Conservation (phyloP, 23 tunicate species). For the Ciona savignyi region DNA sequence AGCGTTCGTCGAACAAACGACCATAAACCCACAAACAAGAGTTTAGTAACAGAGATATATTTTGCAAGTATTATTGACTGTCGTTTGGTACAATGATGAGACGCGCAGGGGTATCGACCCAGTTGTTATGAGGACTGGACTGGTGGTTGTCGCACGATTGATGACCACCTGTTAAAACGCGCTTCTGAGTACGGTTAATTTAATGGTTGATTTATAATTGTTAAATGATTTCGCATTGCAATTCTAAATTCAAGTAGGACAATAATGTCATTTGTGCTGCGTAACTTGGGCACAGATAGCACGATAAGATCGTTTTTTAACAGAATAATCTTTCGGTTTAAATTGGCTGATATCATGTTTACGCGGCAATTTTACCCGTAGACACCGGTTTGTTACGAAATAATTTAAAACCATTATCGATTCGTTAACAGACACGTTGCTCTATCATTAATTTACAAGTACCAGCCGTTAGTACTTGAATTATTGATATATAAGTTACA, state of each 20-base stretch:
- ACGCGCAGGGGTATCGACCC: slow-evolving; percentile 1
- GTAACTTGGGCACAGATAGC: too few species aligned
- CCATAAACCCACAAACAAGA: too few species aligned
- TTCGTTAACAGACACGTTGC: neutral
- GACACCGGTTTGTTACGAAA: neutral
- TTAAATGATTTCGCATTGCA: too few species aligned
- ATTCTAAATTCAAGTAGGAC: too few species aligned
- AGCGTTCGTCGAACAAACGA: too few species aligned
- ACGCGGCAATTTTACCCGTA: neutral
- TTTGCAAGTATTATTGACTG: too few species aligned
- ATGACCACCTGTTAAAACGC: neutral
- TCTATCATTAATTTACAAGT: neutral
- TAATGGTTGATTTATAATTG: too few species aligned
- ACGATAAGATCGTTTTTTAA: neutral
- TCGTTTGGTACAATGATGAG: neutral
- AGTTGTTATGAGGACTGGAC: neutral
- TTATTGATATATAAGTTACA: neutral
- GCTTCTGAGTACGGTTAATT: neutral
- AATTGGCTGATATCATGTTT: neutral
- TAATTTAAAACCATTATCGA: neutral
- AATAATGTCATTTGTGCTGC: too few species aligned
- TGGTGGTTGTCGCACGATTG: neutral
- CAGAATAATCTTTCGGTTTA: neutral
- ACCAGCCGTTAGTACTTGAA: neutral
- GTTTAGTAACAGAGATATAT: too few species aligned